These are phyloP conservation scores for Pantherophis guttatus DNA, from an alignment of 2,113 vertebrate genomes.

Conservation along the genomic window DNA sequence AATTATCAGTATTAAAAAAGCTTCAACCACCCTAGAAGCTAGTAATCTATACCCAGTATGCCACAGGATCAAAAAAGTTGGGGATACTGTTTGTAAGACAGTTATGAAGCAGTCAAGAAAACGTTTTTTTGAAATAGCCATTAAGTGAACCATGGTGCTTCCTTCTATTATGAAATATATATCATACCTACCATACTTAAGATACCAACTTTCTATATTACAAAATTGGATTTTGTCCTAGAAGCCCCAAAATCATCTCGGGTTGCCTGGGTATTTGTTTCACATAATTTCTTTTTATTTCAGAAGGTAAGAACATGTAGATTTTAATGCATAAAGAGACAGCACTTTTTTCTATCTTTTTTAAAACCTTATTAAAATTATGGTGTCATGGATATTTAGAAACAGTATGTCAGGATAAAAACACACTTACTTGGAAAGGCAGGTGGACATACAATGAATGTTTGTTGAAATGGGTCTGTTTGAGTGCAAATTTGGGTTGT, in stretches of 20 bases:
- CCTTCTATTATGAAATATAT: background rate
- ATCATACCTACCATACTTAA: background rate
- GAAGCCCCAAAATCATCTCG: background rate
- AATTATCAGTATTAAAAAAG: conserved; percentile 13
- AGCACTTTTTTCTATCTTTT: background rate
- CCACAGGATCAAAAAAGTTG: background rate
- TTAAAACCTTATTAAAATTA: background rate
- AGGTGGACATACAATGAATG: conserved; percentile 95
- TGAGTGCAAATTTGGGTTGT: conserved; percentile 92
- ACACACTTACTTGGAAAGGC: conserved; percentile 88
- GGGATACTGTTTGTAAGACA: background rate
- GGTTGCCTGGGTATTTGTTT: background rate
- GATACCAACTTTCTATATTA: background rate
- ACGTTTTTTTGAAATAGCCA: background rate
- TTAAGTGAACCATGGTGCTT: background rate
- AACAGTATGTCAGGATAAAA: background rate
- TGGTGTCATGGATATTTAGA: background rate
- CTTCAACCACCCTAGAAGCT: background rate
- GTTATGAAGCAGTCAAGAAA: background rate
- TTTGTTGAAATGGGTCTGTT: conserved; percentile 95
- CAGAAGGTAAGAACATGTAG: background rate
- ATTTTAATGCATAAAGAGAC: background rate
- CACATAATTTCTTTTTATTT: background rate
- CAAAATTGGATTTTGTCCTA: background rate
- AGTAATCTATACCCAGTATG: background rate